Conservation (phyloP, 2,888 invertebrate genomes). For the Plemyria rubiginata region DNA sequence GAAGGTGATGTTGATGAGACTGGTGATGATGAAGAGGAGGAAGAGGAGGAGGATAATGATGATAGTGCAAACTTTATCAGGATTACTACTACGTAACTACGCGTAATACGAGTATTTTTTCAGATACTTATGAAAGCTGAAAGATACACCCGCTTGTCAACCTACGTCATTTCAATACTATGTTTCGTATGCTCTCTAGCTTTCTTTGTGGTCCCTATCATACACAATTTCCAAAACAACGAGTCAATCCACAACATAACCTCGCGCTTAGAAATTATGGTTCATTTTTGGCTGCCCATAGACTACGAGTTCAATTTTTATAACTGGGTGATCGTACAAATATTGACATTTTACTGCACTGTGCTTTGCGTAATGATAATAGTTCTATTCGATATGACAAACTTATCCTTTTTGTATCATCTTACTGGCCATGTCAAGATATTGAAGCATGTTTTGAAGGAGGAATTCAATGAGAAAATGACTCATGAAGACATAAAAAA, state of each 20-base stretch:
- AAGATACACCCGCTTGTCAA: conserved; percentile 27
- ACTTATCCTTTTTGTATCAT: conserved; percentile 51
- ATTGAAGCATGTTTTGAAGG: conserved; percentile 47
- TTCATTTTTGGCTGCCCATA: conserved; percentile 55
- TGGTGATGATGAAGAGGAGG: no score
- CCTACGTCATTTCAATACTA: conserved; percentile 24
- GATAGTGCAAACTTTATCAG: no score
- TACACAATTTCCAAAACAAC: conserved; percentile 37
- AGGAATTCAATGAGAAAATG: conserved; percentile 34
- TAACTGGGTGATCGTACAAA: conserved; percentile 49
- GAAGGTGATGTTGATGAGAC: no score
- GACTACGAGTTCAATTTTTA: conserved; percentile 52
- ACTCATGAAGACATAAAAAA: conserved; percentile 41
- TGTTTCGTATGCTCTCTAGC: conserved; percentile 22
- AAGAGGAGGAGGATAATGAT: no score
- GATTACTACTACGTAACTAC: neutral
- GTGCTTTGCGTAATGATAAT: conserved; percentile 33
- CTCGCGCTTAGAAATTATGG: conserved; percentile 47
- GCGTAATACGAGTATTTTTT: conserved; percentile 5
- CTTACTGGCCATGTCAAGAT: conserved; percentile 55
- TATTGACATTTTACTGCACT: conserved; percentile 40
- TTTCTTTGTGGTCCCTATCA: conserved; percentile 35
- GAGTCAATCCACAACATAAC: conserved; percentile 49
- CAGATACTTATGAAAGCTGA: conserved; percentile 39
- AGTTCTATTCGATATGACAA: conserved; percentile 47